These are phyloP conservation scores for Anastrepha ludens DNA, from an alignment of 1,140 invertebrate genomes.

Conservation along the genomic window DNA sequence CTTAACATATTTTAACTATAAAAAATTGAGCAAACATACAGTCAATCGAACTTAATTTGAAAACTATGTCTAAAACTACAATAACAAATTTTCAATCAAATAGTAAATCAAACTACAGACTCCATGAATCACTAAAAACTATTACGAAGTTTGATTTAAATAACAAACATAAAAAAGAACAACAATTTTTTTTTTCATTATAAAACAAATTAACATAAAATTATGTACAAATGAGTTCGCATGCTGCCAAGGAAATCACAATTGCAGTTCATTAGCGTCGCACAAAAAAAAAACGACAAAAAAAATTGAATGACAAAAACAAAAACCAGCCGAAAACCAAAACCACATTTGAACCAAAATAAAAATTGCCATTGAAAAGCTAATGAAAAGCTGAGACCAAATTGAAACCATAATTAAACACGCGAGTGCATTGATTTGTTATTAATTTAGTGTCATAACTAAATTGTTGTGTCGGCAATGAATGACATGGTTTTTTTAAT, in stretches of 20 bases:
- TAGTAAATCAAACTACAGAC: too few species aligned
- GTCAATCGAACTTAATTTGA: too few species aligned
- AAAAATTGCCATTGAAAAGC: background rate
- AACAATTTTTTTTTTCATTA: too few species aligned
- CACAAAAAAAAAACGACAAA: background rate
- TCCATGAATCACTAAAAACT: too few species aligned
- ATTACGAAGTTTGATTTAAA: too few species aligned
- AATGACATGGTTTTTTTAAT: background rate
- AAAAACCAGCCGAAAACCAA: constrained; percentile 6
- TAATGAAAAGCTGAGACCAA: background rate
- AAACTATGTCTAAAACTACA: too few species aligned
- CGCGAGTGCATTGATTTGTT: constrained; percentile 6
- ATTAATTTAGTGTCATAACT: background rate
- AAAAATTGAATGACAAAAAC: background rate
- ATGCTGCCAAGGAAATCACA: constrained; percentile 26
- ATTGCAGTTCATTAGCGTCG: background rate
- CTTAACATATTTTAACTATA: too few species aligned
- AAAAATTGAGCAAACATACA: too few species aligned
- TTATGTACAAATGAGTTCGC: background rate
- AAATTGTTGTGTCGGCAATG: background rate
- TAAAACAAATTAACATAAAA: too few species aligned
- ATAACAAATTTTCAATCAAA: too few species aligned
- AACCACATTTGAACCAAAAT: background rate
- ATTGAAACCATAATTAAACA: constrained; percentile 10
- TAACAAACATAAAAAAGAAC: too few species aligned